These are phyloP conservation scores for Pseudopleuronectes americanus DNA, from an alignment of 2,797 vertebrate genomes.

Conservation along the genomic window DNA sequence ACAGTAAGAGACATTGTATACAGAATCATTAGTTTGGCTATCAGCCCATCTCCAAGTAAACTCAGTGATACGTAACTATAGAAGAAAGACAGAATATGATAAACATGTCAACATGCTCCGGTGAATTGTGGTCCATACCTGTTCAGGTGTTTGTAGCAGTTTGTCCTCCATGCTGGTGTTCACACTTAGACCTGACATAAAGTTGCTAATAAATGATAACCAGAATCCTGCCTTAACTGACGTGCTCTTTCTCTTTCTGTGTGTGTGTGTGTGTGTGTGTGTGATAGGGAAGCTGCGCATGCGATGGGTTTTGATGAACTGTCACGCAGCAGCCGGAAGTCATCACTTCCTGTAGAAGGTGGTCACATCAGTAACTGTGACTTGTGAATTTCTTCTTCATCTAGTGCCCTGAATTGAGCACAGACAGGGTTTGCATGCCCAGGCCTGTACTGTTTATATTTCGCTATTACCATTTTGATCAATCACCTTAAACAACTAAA, in stretches of 20 bases:
- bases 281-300: conserved; percentile 58
- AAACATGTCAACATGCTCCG: neutral
- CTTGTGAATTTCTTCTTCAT: conserved; percentile 59
- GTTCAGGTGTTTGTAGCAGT: conserved; percentile 72
- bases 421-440: too few species aligned
- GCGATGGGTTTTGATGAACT: conserved; percentile 35
- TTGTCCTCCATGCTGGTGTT: conserved; percentile 46
- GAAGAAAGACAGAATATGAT: neutral
- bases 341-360: conserved; percentile 83
- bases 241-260: conserved; percentile 13
- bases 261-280: neutral
- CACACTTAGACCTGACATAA: conserved; percentile 66
- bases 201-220: conserved; percentile 42
- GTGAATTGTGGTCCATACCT: conserved; percentile 62
- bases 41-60: neutral
- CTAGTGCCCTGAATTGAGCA: neutral
- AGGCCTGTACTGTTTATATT: too few species aligned
- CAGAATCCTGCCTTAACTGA: conserved; percentile 30
- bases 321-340: conserved; percentile 75
- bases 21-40: neutral
- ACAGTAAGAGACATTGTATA: conserved; percentile 2
- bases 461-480: too few species aligned
- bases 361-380: conserved; percentile 62
- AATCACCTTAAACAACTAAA: neutral
- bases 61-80: neutral